These are phyloP conservation scores for Leptinotarsa haldemani DNA, from an alignment of 2,888 invertebrate genomes.

Conservation along the genomic window DNA sequence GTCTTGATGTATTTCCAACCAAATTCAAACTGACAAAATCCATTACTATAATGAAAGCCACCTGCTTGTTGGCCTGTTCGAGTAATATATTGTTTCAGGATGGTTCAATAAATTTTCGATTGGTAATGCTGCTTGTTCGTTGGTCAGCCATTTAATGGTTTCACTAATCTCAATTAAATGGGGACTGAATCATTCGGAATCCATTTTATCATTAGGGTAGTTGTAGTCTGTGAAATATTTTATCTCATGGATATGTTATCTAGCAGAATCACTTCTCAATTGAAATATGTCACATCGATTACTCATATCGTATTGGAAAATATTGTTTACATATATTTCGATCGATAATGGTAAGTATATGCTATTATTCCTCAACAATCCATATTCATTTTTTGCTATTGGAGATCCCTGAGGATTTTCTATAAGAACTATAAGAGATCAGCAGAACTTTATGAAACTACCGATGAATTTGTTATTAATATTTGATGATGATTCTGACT, in stretches of 20 bases:
- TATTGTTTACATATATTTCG: too few relatives aligned
- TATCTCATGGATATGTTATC: not conserved
- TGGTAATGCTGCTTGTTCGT: slow-evolving; percentile 16
- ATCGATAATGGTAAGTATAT: too few relatives aligned
- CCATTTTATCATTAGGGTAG: slow-evolving; percentile 12
- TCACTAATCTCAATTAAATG: slow-evolving; percentile 15
- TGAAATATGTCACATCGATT: too few relatives aligned
- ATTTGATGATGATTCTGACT: too few relatives aligned
- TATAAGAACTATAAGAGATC: too few relatives aligned
- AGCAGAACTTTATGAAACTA: too few relatives aligned
- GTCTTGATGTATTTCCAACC: slow-evolving; percentile 2
- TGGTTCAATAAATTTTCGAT: slow-evolving; percentile 13
- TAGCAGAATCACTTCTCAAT: not conserved
- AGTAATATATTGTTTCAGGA: slow-evolving; percentile 10
- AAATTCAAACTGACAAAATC: slow-evolving; percentile 5
- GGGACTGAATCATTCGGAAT: not conserved
- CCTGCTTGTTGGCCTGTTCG: slow-evolving; percentile 4
- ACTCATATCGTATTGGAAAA: too few relatives aligned
- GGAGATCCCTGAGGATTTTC: too few relatives aligned
- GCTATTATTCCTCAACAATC: too few relatives aligned
- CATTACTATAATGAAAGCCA: slow-evolving; percentile 12
- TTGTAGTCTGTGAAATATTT: slow-evolving; percentile 2
- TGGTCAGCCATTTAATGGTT: slow-evolving; percentile 20
- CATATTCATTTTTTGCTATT: too few relatives aligned
- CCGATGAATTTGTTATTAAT: too few relatives aligned